Evolutionary conservation across 2,888 invertebrate genomes (phyloP).

Genomic region (Oligia latruncula): DNA sequence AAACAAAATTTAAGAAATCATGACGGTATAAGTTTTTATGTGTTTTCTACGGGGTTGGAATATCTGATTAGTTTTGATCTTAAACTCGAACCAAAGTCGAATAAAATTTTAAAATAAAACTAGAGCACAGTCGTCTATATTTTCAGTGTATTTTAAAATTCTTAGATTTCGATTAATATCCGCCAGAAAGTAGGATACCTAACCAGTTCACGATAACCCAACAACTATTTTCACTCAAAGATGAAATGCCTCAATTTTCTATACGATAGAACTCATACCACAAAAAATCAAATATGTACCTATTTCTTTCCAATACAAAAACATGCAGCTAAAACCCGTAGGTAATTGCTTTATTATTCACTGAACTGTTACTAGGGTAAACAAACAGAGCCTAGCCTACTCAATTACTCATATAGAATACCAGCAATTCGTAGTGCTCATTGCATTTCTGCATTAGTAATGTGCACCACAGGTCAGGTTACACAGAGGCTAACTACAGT

Average conservation of each 20-base stretch:
- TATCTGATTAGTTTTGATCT: neutral
- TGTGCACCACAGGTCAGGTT: constrained; percentile 15
- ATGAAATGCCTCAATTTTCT: neutral
- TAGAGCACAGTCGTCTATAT: no score
- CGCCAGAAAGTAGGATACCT: no score
- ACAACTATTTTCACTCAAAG: neutral
- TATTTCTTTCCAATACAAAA: neutral
- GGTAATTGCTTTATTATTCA: constrained; percentile 33
- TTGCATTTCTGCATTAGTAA: constrained; percentile 43
- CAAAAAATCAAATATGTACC: neutral
- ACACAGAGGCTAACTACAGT: constrained; percentile 34
- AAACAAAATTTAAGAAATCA: neutral
- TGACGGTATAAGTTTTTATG: neutral
- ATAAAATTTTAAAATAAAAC: neutral
- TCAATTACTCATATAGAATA: constrained; percentile 50
- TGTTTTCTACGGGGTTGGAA: neutral
- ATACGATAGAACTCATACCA: neutral
- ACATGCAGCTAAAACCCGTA: neutral
- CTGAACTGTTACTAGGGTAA: constrained; percentile 23
- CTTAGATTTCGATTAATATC: no score
- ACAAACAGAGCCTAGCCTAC: constrained; percentile 13
- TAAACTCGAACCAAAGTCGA: neutral
- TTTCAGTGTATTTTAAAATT: neutral
- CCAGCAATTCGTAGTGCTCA: constrained; percentile 11
- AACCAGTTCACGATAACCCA: neutral